Evolutionary conservation across 2,797 vertebrate genomes (phyloP).

Genomic region (Phoeniculus purpureus): DNA sequence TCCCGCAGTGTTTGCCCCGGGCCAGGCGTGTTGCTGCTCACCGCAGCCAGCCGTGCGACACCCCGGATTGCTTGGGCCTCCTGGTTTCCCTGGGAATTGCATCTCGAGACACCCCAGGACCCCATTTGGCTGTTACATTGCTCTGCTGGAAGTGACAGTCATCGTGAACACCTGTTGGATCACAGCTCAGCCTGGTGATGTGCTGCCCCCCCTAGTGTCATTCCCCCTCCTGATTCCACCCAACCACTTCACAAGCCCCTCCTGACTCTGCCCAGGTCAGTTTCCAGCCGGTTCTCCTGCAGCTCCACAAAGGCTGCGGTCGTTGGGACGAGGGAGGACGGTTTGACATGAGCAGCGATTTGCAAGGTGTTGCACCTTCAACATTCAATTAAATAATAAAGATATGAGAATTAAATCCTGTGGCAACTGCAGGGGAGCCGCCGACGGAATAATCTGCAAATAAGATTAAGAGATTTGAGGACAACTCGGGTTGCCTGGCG

Average conservation of each 20-base stretch:
- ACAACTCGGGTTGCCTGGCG: constrained; percentile 69
- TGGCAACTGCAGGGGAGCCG: constrained; percentile 61
- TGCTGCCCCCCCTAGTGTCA: constrained; percentile 18
- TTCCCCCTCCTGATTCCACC: constrained; percentile 56
- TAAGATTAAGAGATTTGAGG: constrained; percentile 77
- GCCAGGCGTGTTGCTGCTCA: neutral
- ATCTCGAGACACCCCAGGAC: constrained; percentile 11
- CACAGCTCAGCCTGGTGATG: constrained; percentile 57
- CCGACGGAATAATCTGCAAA: constrained; percentile 75
- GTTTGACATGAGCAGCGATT: constrained; percentile 62
- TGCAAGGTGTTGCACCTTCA: constrained; percentile 57
- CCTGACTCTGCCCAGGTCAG: constrained; percentile 44
- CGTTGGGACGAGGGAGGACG: constrained; percentile 34
- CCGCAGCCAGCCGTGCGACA: neutral
- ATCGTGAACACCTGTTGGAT: constrained; percentile 63
- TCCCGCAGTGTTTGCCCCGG: neutral
- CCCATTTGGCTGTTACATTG: constrained; percentile 12
- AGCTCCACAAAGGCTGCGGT: neutral
- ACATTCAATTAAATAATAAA: constrained; percentile 75
- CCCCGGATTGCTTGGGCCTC: neutral
- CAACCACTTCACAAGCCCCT: neutral
- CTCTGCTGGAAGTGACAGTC: constrained; percentile 48
- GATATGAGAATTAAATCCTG: constrained; percentile 73
- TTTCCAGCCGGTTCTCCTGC: constrained; percentile 46
- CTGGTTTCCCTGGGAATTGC: constrained; percentile 4